These are phyloP conservation scores for Amazona vittata DNA, from an alignment of 2,113 vertebrate species.

Conservation along the genomic window DNA sequence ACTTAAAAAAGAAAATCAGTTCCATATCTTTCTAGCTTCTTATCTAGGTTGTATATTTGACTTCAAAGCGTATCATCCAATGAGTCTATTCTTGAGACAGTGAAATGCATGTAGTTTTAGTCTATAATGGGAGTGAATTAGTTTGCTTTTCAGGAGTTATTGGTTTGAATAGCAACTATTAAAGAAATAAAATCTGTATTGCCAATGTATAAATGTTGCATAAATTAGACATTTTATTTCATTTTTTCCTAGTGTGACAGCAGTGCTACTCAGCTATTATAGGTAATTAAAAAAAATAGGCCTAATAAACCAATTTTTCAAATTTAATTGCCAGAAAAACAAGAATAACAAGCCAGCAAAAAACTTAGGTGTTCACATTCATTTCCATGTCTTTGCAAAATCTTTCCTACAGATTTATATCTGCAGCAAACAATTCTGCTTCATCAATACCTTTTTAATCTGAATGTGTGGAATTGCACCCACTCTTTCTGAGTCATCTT, in stretches of 20 bases:
- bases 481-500: constrained; percentile 33
- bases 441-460: constrained; percentile 11
- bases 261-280: background rate
- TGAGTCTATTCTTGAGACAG: background rate
- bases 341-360: background rate
- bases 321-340: background rate
- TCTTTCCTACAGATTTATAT: background rate
- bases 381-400: background rate
- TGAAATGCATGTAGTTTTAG: background rate
- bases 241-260: background rate
- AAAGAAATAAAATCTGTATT: background rate
- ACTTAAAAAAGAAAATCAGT: background rate
- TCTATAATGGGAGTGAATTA: constrained; percentile 1
- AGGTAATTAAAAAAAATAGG: background rate
- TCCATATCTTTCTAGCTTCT: background rate
- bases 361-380: background rate
- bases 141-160: background rate
- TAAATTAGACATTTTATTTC: background rate
- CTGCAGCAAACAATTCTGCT: background rate
- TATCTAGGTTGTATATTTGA: background rate
- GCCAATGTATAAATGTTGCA: background rate
- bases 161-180: constrained; percentile 19
- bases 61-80: background rate
- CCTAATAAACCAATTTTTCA: background rate
- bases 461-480: background rate